A percentile compares a stretch with the other conserved stretches of the same genome.
phyloP scores from a whole-genome alignment of 1,140 invertebrate genomes.

The Aporrectodea caliginosa region DNA sequence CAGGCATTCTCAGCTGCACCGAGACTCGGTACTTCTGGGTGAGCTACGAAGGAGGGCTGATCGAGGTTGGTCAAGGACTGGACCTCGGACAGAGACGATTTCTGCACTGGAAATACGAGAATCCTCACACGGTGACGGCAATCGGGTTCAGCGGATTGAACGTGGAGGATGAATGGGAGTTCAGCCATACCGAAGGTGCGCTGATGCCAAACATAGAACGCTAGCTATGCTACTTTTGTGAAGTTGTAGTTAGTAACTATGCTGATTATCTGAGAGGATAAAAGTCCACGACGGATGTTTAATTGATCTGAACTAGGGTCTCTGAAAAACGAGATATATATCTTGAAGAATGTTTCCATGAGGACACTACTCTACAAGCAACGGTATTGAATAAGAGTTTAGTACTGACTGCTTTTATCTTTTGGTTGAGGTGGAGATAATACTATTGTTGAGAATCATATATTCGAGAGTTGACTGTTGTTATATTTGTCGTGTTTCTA shows the following conservation, averaged over 20 bases:
- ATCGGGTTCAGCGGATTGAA: background rate
- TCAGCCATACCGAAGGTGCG: background rate
- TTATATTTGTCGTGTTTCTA: background rate
- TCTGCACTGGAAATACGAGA: background rate
- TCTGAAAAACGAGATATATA: no score
- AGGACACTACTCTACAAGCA: background rate
- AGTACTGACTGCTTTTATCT: background rate
- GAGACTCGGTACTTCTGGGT: slow-evolving; percentile 12
- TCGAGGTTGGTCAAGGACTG: slow-evolving; percentile 16
- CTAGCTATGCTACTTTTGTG: no score
- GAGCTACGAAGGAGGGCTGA: slow-evolving; percentile 3
- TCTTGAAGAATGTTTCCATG: no score
- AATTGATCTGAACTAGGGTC: no score
- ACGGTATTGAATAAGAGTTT: no score
- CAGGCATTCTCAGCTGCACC: background rate
- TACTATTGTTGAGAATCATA: background rate
- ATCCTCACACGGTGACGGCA: background rate
- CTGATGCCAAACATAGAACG: background rate
- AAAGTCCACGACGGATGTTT: no score
- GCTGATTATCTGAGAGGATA: no score
- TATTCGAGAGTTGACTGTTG: background rate
- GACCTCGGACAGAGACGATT: background rate
- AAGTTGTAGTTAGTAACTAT: no score
- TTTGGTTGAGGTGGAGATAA: background rate
- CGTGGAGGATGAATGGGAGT: background rate